Conservation (phyloP, 2,888 invertebrate genomes). For the Ophion ellenae region DNA sequence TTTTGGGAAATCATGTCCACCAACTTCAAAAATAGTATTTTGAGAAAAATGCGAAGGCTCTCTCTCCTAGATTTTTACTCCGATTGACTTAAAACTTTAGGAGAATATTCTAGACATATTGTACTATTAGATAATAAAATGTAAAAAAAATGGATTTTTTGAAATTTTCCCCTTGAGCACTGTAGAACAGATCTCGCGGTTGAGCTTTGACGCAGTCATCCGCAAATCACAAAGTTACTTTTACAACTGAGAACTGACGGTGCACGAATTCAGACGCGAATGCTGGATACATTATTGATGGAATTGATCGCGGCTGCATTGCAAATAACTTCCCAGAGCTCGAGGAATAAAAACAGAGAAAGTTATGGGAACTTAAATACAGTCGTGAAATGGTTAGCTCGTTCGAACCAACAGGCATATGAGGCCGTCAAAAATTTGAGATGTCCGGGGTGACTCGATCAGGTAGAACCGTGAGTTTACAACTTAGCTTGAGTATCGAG, state of each 20-base stretch:
- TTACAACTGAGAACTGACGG: slow-evolving; percentile 12
- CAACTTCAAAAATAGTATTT: too few relatives aligned
- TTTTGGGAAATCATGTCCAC: too few relatives aligned
- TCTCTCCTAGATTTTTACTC: too few relatives aligned
- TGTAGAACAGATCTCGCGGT: slow-evolving; percentile 12
- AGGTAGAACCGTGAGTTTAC: slow-evolving; percentile 71
- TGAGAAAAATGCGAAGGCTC: too few relatives aligned
- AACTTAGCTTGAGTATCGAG: slow-evolving; percentile 70
- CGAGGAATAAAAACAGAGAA: slow-evolving; percentile 22
- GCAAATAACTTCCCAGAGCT: slow-evolving; percentile 14
- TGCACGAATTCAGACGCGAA: slow-evolving; percentile 5
- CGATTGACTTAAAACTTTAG: too few relatives aligned
- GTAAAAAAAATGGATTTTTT: too few relatives aligned
- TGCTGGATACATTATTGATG: slow-evolving; percentile 44
- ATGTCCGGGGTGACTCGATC: slow-evolving; percentile 67
- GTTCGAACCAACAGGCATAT: slow-evolving; percentile 77
- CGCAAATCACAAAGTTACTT: slow-evolving; percentile 43
- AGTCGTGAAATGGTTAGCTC: slow-evolving; percentile 75
- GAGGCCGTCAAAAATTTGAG: slow-evolving; percentile 77
- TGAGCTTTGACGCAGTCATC: slow-evolving; percentile 33
- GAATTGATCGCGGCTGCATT: slow-evolving; percentile 24
- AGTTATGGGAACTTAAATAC: slow-evolving; percentile 68
- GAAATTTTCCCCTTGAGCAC: not conserved
- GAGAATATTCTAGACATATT: too few relatives aligned
- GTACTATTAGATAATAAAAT: too few relatives aligned